A percentile compares a stretch with the other conserved stretches of the same genome.
These are phyloP conservation scores for Craseonycteris thonglongyai DNA, from an alignment of 2,113 vertebrate genomes.

Conservation along the genomic window DNA sequence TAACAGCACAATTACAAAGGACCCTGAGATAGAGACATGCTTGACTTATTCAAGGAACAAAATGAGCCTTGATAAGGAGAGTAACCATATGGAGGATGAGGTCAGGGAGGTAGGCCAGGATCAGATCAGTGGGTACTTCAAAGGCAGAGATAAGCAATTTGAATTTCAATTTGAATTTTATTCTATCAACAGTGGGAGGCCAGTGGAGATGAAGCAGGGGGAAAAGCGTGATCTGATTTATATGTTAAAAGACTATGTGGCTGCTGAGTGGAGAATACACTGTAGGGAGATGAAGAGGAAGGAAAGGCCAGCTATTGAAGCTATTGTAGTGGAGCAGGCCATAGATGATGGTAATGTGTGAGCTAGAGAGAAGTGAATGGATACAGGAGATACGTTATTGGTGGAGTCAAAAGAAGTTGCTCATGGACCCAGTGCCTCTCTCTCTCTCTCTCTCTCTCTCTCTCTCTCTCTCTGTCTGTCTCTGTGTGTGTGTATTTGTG, in stretches of 20 bases:
- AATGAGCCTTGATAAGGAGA: neutral
- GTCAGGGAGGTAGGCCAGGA: neutral
- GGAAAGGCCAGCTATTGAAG: neutral
- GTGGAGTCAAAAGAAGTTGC: neutral
- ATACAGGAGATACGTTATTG: neutral
- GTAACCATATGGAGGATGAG: neutral
- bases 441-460: neutral
- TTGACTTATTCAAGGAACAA: conserved; percentile 24
- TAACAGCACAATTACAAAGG: neutral
- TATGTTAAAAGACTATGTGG: neutral
- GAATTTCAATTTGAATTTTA: conserved; percentile 11
- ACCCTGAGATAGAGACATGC: neutral
- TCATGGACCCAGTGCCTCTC: neutral
- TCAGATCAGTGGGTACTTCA: neutral
- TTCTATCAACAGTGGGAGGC: neutral
- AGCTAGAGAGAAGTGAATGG: neutral
- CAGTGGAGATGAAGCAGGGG: neutral
- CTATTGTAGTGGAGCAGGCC: neutral
- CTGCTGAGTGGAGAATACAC: neutral
- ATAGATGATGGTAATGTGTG: neutral
- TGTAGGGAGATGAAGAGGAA: neutral
- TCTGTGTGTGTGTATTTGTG: neutral
- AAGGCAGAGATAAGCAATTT: neutral
- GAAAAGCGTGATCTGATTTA: neutral
- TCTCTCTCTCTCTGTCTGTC: neutral